These are phyloP conservation scores for Myrmecobius fasciatus DNA, from an alignment of 2,113 vertebrate genomes.

Conservation along the genomic window DNA sequence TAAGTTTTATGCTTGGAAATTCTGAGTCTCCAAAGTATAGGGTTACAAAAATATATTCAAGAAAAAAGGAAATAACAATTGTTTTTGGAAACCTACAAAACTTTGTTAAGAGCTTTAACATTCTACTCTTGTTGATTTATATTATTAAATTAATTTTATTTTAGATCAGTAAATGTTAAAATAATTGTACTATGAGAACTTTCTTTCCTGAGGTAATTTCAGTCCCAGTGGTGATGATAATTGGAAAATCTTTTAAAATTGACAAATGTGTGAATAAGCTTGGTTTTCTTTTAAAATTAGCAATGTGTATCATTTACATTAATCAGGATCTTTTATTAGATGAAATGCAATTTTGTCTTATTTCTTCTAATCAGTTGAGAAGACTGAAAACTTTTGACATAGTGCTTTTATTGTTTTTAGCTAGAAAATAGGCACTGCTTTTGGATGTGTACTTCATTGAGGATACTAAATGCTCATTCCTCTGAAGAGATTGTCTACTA, in stretches of 20 bases:
- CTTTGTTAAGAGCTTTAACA: slow-evolving; percentile 24
- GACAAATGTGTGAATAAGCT: not conserved
- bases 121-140: slow-evolving; percentile 15
- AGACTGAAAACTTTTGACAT: slow-evolving; percentile 43
- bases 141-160: slow-evolving; percentile 50
- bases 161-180: slow-evolving; percentile 16
- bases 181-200: slow-evolving; percentile 27
- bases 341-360: slow-evolving; percentile 9
- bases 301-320: not conserved
- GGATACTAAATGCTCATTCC: slow-evolving; percentile 49
- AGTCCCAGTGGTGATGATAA: slow-evolving; percentile 28
- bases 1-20: slow-evolving; percentile 45
- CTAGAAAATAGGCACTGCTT: slow-evolving; percentile 15
- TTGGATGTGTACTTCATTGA: slow-evolving; percentile 37
- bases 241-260: slow-evolving; percentile 34
- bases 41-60: fast-evolving
- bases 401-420: slow-evolving; percentile 15
- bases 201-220: slow-evolving; percentile 50
- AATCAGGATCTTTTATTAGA: slow-evolving; percentile 2
- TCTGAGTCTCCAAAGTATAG: not conserved
- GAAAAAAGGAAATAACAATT: not conserved
- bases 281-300: slow-evolving; percentile 22
- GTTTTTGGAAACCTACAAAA: slow-evolving; percentile 10
- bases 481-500: not conserved
- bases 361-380: slow-evolving; percentile 33